phyloP scores from a whole-genome alignment of 2,888 invertebrate species.

The Drosophila longiperda region DNA sequence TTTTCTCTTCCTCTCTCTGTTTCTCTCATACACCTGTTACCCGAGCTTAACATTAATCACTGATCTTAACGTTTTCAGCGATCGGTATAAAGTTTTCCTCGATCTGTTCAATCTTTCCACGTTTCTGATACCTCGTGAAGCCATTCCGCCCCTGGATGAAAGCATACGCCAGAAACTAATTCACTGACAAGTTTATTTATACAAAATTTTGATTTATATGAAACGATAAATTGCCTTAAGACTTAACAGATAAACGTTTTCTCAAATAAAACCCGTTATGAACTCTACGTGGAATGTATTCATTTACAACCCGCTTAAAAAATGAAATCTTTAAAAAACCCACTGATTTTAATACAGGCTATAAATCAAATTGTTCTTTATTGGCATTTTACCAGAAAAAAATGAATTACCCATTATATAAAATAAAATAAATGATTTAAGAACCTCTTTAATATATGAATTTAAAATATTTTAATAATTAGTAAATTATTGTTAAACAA shows the following conservation, averaged over 20 bases:
- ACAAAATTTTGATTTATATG: neutral
- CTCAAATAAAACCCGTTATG: neutral
- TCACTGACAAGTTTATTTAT: constrained; percentile 43
- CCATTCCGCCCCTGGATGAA: constrained; percentile 94
- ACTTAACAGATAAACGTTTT: neutral
- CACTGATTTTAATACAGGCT: neutral
- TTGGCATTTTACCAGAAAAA: neutral
- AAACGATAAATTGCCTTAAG: neutral
- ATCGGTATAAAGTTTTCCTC: constrained; percentile 99
- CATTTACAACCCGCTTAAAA: neutral
- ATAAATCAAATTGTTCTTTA: neutral
- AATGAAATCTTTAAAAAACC: too few relatives aligned
- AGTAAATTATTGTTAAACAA: neutral
- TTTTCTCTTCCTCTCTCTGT: neutral
- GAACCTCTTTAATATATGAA: neutral
- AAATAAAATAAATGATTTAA: neutral
- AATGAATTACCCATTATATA: neutral
- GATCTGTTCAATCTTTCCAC: constrained; percentile 99
- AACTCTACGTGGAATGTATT: neutral
- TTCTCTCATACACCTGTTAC: constrained; percentile 1
- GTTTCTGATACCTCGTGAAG: constrained; percentile 95
- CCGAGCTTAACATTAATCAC: neutral
- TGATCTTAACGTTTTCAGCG: constrained; percentile 87
- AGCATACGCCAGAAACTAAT: constrained; percentile 87
- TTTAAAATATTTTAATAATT: neutral